A percentile compares a stretch with the other conserved stretches of the same genome.
phyloP scores from a whole-genome alignment of 2,113 vertebrate genomes.

The Siphamia tubifer region DNA sequence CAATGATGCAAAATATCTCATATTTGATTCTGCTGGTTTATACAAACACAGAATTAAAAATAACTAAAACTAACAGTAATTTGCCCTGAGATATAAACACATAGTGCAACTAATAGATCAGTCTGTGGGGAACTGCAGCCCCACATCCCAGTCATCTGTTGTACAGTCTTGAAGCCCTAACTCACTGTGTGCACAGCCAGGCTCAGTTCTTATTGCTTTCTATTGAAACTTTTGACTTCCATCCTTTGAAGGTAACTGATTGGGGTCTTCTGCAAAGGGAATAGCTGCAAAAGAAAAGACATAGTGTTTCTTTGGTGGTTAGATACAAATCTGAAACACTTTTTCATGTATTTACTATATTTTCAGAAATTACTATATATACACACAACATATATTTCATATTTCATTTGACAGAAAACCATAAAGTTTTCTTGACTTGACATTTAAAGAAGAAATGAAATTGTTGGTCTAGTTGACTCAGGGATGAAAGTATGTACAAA shows the following conservation, averaged over 20 bases:
- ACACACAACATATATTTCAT: too few species aligned
- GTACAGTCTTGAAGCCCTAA: neutral
- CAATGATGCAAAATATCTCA: neutral
- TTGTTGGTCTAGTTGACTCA: too few species aligned
- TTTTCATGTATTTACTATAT: too few species aligned
- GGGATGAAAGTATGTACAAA: too few species aligned
- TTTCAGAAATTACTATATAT: too few species aligned
- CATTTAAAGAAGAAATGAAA: too few species aligned
- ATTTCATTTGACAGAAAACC: too few species aligned
- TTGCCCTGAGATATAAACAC: slow-evolving; percentile 47
- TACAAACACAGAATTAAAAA: slow-evolving; percentile 10
- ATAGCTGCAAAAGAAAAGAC: slow-evolving; percentile 65
- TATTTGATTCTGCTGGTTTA: neutral
- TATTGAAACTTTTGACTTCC: slow-evolving; percentile 76
- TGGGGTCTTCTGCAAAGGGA: slow-evolving; percentile 85
- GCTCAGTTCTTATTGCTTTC: neutral
- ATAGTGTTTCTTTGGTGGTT: neutral
- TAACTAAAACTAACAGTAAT: slow-evolving; percentile 7
- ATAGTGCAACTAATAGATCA: slow-evolving; percentile 24
- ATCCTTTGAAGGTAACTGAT: slow-evolving; percentile 82
- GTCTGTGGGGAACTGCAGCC: neutral
- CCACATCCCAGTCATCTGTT: neutral
- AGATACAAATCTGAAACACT: too few species aligned
- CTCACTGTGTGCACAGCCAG: slow-evolving; percentile 23
- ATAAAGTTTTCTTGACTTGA: too few species aligned